A percentile compares a stretch with the other conserved stretches of the same genome.
phyloP scores from a whole-genome alignment of 2,797 vertebrate species.

The Phrynocephalus forsythii region DNA sequence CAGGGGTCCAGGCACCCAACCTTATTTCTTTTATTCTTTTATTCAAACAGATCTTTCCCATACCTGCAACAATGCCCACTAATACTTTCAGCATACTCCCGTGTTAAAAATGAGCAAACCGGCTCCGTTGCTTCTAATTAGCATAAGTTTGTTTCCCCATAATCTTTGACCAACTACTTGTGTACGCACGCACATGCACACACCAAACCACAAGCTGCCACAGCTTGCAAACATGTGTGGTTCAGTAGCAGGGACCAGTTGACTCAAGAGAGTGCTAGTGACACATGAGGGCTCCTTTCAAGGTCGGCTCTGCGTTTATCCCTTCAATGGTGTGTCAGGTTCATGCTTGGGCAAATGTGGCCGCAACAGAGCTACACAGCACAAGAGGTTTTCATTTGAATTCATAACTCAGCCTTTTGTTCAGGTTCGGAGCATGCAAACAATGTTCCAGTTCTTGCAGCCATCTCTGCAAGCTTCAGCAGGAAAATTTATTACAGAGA shows the following conservation, averaged over 20 bases:
- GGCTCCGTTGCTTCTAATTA: conserved; percentile 28
- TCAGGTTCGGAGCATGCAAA: background rate
- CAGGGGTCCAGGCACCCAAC: conserved; percentile 9
- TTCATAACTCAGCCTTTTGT: conserved; percentile 14
- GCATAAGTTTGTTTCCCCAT: conserved; percentile 40
- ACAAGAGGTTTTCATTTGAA: background rate
- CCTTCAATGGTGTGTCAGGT: background rate
- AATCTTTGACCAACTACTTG: conserved; percentile 26
- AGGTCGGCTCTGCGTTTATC: background rate
- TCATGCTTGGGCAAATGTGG: background rate
- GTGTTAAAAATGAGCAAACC: conserved; percentile 23
- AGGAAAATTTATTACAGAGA: background rate
- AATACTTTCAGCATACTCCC: conserved; percentile 51
- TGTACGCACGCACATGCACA: background rate
- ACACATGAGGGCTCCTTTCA: fast-evolving
- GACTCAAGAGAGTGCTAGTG: background rate
- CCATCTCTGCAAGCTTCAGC: background rate
- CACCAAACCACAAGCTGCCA: background rate
- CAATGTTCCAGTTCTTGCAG: background rate
- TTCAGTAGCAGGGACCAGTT: background rate
- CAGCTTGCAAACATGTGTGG: conserved; percentile 13
- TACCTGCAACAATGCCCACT: conserved; percentile 14
- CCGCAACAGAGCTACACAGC: background rate
- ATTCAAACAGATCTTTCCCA: conserved; percentile 23
- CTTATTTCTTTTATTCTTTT: background rate